These are phyloP conservation scores for Muscicapa adusta DNA, from an alignment of 2,113 vertebrate genomes.

Conservation along the genomic window DNA sequence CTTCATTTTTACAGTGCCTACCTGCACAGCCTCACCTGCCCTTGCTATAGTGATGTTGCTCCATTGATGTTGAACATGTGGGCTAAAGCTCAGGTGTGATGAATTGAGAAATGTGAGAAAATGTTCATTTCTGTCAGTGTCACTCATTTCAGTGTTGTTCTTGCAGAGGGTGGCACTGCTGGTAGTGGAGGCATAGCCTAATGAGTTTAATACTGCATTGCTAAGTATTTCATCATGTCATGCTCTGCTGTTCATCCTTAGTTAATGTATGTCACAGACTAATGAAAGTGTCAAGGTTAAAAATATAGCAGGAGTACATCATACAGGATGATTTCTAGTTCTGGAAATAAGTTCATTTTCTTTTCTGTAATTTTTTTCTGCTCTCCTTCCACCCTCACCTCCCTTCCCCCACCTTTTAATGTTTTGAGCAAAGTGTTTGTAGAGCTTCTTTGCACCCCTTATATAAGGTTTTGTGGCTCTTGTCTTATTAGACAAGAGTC, in stretches of 20 bases:
- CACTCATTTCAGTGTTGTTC: neutral
- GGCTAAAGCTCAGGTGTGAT: neutral
- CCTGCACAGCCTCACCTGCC: neutral
- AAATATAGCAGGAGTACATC: constrained; percentile 6
- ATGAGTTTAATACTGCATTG: constrained; percentile 35
- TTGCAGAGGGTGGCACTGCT: constrained; percentile 1
- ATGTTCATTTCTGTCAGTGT: neutral
- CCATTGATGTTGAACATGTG: neutral
- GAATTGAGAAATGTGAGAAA: neutral
- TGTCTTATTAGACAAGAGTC: neutral
- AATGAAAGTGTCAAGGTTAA: constrained; percentile 64
- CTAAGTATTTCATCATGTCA: constrained; percentile 45
- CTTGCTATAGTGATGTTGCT: neutral
- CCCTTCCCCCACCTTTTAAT: accelerated
- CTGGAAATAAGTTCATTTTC: neutral
- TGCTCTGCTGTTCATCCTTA: constrained; percentile 32
- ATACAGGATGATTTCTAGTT: neutral
- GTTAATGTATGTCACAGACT: constrained; percentile 46
- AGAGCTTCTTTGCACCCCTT: neutral
- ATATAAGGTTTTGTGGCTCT: neutral
- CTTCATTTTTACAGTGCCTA: neutral
- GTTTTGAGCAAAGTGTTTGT: neutral
- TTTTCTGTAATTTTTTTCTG: neutral
- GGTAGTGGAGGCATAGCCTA: constrained; percentile 6
- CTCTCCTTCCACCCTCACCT: accelerated